A percentile compares a stretch with the other conserved stretches of the same genome.
Conservation (phyloP, 2,113 vertebrate species). For the Merops nubicus region DNA sequence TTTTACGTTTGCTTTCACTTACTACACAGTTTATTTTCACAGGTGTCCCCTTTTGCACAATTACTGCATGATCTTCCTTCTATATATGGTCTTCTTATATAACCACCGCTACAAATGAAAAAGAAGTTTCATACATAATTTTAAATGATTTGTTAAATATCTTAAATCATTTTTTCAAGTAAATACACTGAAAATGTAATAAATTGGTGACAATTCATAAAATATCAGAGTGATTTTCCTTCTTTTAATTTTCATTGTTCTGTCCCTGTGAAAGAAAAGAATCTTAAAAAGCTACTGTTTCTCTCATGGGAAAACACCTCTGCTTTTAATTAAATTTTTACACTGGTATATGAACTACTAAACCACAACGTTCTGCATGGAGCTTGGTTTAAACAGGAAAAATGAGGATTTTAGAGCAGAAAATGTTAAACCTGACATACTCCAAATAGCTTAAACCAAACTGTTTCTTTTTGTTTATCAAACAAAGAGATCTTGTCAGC, state of each 20-base stretch:
- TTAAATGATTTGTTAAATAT: neutral
- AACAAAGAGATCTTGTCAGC: neutral
- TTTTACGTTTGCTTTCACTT: constrained; percentile 49
- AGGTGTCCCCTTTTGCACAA: constrained; percentile 55
- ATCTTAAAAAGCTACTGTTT: neutral
- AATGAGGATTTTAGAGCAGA: neutral
- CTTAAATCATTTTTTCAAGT: neutral
- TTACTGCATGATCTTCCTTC: constrained; percentile 11
- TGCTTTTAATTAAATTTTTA: neutral
- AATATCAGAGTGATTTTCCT: neutral
- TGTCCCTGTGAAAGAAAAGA: neutral
- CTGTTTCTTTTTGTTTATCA: neutral
- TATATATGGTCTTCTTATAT: constrained; percentile 57
- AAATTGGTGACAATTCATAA: neutral
- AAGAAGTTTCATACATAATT: neutral
- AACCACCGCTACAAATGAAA: neutral
- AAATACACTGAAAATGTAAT: neutral
- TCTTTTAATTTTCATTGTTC: neutral
- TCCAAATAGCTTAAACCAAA: neutral
- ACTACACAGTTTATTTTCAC: constrained; percentile 74
- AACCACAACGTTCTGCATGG: neutral
- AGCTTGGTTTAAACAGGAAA: neutral
- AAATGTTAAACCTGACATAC: neutral
- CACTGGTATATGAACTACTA: neutral
- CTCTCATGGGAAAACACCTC: neutral